Base-by-base conservation (phyloP, 1,140 invertebrate species). In the Oryctes rhinoceros region DNA sequence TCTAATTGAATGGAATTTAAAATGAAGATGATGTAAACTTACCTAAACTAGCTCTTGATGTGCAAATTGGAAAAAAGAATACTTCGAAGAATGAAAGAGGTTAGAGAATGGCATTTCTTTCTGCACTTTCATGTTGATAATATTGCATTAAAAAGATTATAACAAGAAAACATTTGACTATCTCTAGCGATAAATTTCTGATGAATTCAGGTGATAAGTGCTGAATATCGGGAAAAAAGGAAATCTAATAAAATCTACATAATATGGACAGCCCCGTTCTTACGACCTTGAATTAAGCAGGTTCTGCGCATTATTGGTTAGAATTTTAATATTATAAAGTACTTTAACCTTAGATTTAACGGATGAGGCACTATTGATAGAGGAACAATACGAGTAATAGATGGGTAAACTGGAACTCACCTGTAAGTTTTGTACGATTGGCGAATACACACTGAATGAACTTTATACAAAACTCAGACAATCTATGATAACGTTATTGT, bases 291-390 rank as follows among this genome's bases (percentile, higher is more conserved):
- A 35, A 35, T 67, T 67, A 67, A 67, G 65, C 65, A 67, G 65
- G 65, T 67, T 67, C 65, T 67, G 65, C 65, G 65, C 65, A 67
- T 67, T 67, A 67, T 35, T 67, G 65, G 65, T 35, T 67, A 35
- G 65, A 67, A 30, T 67, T 30, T 62, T 13, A 35, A n/a, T 11
- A 18, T 67, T 18, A 67, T 4, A 24, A 20, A 20, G 65, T 67
- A 67, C 18, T 18, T 67, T 67, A 67, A 67, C 65, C 65, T 67
- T 18, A 35, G 18, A 24, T 67, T 67, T 67, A 67, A 67, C 10
- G 13, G 11, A 20, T 30, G 6, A 67, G 1, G 9, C 24, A 67
- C 24, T 15, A 18, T 30, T 30, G 24, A 30, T 13, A 7, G 9
- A 53, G 49, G 4, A 53, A 18, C n/a, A 7, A 13, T 24, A 24